Base-by-base conservation (phyloP, 2,113 vertebrate genomes). In the Nyctereutes procyonoides region DNA sequence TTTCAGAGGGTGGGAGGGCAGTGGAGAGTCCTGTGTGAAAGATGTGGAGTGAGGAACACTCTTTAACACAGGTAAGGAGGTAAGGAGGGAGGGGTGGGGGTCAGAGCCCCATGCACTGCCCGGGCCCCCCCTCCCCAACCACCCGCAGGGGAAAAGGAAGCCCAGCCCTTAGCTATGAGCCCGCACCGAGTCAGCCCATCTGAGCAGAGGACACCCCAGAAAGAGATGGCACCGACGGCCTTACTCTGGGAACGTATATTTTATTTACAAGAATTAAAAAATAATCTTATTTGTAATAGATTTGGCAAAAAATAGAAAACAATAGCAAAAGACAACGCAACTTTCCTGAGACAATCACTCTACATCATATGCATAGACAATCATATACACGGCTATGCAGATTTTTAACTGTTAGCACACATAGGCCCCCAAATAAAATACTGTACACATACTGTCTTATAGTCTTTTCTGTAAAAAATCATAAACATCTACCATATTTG, bases 1-100 rank as follows among this genome's bases (percentile, higher is more conserved):
- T 98, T 99, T 99, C 93, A 99, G 96, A 1, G 99, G 99, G 95
- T 99, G 99, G 93, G 98, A 97, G 56, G 97, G 92, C 51, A 96
- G 97, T 1, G 98, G 98, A 43, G 98, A 96, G 88, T 99, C 99
- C 99, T 99, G 93, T 8, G 38, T 86, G 62, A 97, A 95, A 95
- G 58, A 93, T 38, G 80, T 88, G 79, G 65, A 65, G 62, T 62
- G 26, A 88, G 88, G 85, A 43, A 17, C 28, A 1, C 2, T 43
- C 43, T 7, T 43, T 43, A 43, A 43, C 43, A 43, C 43, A 43
- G 43, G 43, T 43, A 43, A 43, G 56, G 9, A 17, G 3, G 24
- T 35, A 92, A 65, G 22, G 55, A 2, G 10, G 35, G 14, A 11
- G 7, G 32, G 51, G 5, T 2, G 8, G 63, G 62, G 28, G 7